Evolutionary conservation across 2,113 vertebrate genomes (phyloP), one percentile per base, ranked within the genome.

Genomic region (Danionella cerebrum): DNA sequence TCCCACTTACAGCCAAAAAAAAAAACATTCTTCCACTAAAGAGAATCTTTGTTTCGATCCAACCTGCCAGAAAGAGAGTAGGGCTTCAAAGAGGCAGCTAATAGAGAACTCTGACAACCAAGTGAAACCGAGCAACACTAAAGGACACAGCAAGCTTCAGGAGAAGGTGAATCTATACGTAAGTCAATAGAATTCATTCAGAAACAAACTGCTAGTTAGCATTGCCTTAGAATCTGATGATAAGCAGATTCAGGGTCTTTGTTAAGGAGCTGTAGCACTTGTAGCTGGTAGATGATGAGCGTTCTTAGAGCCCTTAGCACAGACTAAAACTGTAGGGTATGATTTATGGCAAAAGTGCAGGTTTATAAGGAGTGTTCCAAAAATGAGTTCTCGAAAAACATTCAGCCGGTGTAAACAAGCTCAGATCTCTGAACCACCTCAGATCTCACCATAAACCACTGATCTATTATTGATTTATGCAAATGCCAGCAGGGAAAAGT

Each of bases 41-140:
- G 78, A 77, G 74, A 65, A 78, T 73, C 80, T 83, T 85, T 86
- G 82, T 85, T 62, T 78, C 76, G 70, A 16, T 27, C 42, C 31
- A 31, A 55, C 27, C 47, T 60, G 45, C 55, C 22, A 50, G 21
- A 10, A 21, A 25, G 10, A 19, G 27, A 31, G 25, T 3, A 31
- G 24, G 29, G 12, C 13, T 51, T 54, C 31, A 67, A 55, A 62
- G 6, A 60, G 24, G 39, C 57, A 60, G 57, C 57, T 48, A 48
- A 64, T 36, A 24, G 59, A 10, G 13, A 14, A 27, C 29, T 48
- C 67, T 24, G 44, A 29, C 66, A 44, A 25, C 21, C 27, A 57
- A 58, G 39, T 68, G 41, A 48, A 60, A 60, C 55, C 14, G 25
- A 60, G 57, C 57, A 47, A 35, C 18, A 22, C 29, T 48, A 48